Evolutionary conservation across 2,113 vertebrate species (phyloP).

Genomic region (Leptobrachium leishanense): DNA sequence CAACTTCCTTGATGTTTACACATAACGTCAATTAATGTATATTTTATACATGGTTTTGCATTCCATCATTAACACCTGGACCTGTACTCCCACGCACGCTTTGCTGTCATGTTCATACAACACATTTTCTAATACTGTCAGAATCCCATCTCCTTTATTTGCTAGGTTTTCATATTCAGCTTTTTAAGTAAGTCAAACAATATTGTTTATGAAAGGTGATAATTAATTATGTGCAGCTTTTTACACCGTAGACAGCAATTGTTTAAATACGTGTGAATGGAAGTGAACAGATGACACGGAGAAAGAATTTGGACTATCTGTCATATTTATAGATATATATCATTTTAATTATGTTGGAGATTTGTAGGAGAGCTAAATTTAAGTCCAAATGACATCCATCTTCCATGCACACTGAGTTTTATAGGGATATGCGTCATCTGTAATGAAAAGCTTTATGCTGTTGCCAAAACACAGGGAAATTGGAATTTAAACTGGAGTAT

Average conservation of each 20-base stretch:
- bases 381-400: neutral
- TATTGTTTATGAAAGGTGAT: neutral
- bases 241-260: neutral
- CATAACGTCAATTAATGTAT: no score
- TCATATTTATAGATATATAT: neutral
- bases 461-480: slow-evolving; percentile 53
- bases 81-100: no score
- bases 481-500: slow-evolving; percentile 46
- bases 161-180: no score
- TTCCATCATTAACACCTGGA: no score
- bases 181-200: neutral
- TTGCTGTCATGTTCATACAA: no score
- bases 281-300: neutral
- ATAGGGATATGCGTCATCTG: slow-evolving; percentile 53
- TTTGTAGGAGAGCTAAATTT: neutral
- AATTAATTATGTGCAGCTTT: neutral
- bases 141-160: no score
- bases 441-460: slow-evolving; percentile 46
- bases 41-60: neutral
- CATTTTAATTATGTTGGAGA: slow-evolving; percentile 6
- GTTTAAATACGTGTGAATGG: neutral
- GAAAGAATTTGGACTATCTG: neutral
- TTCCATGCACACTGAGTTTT: slow-evolving; percentile 50
- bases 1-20: no score
- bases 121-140: no score